Percentiles rank a stretch among this genome's conserved stretches.
phyloP scores from a whole-genome alignment of 2,888 invertebrate genomes.

The Mylabris sibirica region DNA sequence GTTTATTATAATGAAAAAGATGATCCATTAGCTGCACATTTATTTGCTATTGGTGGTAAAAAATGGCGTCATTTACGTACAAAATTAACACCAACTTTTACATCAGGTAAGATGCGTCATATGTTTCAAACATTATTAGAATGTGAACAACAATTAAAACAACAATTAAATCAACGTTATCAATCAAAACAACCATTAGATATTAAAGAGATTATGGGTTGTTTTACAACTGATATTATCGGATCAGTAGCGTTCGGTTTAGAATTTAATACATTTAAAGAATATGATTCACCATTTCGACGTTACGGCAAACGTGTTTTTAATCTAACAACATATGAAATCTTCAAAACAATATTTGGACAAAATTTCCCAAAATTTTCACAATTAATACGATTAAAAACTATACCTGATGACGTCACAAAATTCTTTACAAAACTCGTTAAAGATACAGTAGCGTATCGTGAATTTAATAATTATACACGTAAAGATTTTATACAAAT shows the following conservation, averaged over 20 bases:
- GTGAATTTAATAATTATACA: constrained; percentile 41
- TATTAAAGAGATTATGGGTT: constrained; percentile 62
- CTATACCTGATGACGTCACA: constrained; percentile 40
- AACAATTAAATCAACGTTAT: background rate
- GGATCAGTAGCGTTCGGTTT: constrained; percentile 67
- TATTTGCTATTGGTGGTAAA: constrained; percentile 46
- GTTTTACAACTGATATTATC: constrained; percentile 67
- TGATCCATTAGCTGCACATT: constrained; percentile 65
- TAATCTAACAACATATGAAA: background rate
- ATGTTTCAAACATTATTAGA: constrained; percentile 67
- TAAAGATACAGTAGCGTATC: constrained; percentile 35
- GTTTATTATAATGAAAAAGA: constrained; percentile 65
- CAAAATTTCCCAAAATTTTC: constrained; percentile 23
- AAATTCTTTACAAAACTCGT: constrained; percentile 41
- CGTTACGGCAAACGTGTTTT: constrained; percentile 33
- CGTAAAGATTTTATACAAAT: constrained; percentile 58
- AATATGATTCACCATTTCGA: constrained; percentile 60
- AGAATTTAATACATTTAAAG: constrained; percentile 64
- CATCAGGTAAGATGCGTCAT: constrained; percentile 69
- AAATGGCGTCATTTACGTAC: constrained; percentile 22
- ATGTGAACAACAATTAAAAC: constrained; percentile 37
- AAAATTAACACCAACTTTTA: constrained; percentile 67
- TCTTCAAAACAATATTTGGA: constrained; percentile 12
- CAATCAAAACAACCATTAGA: constrained; percentile 18
- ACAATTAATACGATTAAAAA: constrained; percentile 33